Evolutionary conservation across 1,140 invertebrate genomes (phyloP).

Genomic region (Batillaria attramentaria): DNA sequence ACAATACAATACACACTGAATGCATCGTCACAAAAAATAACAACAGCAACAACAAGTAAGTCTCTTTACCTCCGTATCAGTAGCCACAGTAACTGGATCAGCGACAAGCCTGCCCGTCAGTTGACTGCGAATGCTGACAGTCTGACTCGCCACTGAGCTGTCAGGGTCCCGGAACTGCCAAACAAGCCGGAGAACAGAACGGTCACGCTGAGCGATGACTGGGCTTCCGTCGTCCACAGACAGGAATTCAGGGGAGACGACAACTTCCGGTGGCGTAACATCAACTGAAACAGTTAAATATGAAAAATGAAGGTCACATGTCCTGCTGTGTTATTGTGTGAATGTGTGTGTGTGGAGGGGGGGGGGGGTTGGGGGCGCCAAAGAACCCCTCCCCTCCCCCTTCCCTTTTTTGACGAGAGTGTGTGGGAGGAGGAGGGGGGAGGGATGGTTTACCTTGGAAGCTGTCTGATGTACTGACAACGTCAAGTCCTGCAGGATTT

Average conservation of each 20-base stretch:
- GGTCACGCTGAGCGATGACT: slow-evolving; percentile 36
- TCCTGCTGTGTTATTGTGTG: no score
- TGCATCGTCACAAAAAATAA: no score
- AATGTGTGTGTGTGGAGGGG: no score
- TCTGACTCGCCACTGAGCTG: slow-evolving; percentile 48
- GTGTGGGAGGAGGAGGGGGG: no score
- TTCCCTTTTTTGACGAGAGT: no score
- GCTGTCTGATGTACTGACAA: slow-evolving; percentile 36
- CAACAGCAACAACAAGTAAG: no score
- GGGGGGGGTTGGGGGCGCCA: no score
- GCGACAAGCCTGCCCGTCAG: slow-evolving; percentile 13
- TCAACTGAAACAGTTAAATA: slow-evolving; percentile 6
- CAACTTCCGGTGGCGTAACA: not conserved
- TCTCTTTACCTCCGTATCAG: slow-evolving; percentile 10
- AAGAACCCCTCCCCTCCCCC: no score
- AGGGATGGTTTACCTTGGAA: slow-evolving; percentile 53
- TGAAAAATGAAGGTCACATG: not conserved
- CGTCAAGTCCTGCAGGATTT: slow-evolving; percentile 45
- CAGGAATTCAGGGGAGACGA: not conserved
- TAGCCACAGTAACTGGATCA: not conserved
- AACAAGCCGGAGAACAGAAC: slow-evolving; percentile 38
- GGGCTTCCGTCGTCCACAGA: slow-evolving; percentile 1
- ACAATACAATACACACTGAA: no score
- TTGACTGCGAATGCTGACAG: slow-evolving; percentile 39
- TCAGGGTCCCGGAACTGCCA: slow-evolving; percentile 54